Percentiles rank a stretch among this genome's conserved stretches.
These are phyloP conservation scores for Platalea minor DNA, from an alignment of 2,797 vertebrate species.

Conservation along the genomic window DNA sequence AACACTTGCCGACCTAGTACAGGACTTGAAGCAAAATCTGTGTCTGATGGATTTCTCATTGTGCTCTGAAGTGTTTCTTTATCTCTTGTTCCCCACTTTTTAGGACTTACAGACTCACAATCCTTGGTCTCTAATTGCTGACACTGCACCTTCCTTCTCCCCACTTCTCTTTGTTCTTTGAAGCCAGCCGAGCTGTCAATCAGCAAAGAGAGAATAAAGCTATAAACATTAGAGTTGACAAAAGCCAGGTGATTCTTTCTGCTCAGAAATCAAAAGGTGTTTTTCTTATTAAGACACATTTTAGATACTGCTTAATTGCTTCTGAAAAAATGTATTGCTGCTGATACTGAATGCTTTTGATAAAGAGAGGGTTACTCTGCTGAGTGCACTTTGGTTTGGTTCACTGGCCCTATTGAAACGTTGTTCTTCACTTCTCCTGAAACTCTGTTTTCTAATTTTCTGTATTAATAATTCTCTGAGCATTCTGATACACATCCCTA, in stretches of 20 bases:
- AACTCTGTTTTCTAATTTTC: background rate
- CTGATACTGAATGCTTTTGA: background rate
- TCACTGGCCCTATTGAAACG: background rate
- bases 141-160: background rate
- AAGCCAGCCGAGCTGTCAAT: background rate
- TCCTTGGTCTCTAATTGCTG: background rate
- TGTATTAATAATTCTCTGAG: background rate
- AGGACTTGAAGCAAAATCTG: background rate
- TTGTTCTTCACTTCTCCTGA: background rate
- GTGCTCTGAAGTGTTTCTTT: background rate
- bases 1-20: background rate
- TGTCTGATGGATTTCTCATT: background rate
- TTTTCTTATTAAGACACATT: background rate
- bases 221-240: background rate
- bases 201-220: background rate
- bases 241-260: background rate
- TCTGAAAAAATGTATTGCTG: background rate
- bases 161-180: background rate
- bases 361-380: background rate
- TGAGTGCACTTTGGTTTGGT: background rate
- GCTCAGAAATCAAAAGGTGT: background rate
- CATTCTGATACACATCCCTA: background rate
- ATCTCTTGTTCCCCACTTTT: background rate
- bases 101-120: background rate
- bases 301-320: background rate